Evolutionary conservation across 2,888 invertebrate species (phyloP), one percentile per base, ranked within the genome.

Genomic region (Elegia similella): DNA sequence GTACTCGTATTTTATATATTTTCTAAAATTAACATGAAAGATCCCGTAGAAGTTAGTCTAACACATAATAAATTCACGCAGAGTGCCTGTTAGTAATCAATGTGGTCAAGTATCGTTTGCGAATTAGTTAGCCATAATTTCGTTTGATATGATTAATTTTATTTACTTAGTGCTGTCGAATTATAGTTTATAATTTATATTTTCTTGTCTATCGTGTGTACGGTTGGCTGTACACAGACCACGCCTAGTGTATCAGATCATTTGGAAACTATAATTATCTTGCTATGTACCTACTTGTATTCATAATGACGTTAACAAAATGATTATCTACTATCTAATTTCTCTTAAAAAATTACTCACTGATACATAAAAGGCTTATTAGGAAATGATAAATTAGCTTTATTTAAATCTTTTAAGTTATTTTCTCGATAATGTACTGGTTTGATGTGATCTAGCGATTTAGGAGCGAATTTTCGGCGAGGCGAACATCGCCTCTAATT

Each of bases 21-120:
- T 80, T 80, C 78, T 84, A 79, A 76, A 77, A 68, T 67, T 75
- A 72, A 68, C 59, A 64, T 13, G 72, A 72, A 69, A 66, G 67
- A 78, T 70, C 75, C 75, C 75, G 68, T 84, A 84, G 80, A 75
- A 38, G 65, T 72, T 84, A 78, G 81, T 77, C 67, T 80, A 78
- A 87, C 82, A 84, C 78, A 70, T 74, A 77, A 70, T 64, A 76
- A 80, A 84, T 86, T 88, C 88, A 89, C 90, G 80, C 90, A 85
- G 89, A 90, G 91, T 91, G 91, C 91, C 91, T 91, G 88, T 80
- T 80, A 74, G 67, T 76, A 79, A 82, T 82, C 81, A 82, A 82
- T 84, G 79, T 87, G 85, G 85, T 86, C 82, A 61, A 61, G 57
- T 72, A 76, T 78, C 77, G 73, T 76, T 75, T 78, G 80, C 82